Evolutionary conservation across 2,797 vertebrate genomes (phyloP), one percentile per base, ranked within the genome.

Genomic region (Galago senegalensis): DNA sequence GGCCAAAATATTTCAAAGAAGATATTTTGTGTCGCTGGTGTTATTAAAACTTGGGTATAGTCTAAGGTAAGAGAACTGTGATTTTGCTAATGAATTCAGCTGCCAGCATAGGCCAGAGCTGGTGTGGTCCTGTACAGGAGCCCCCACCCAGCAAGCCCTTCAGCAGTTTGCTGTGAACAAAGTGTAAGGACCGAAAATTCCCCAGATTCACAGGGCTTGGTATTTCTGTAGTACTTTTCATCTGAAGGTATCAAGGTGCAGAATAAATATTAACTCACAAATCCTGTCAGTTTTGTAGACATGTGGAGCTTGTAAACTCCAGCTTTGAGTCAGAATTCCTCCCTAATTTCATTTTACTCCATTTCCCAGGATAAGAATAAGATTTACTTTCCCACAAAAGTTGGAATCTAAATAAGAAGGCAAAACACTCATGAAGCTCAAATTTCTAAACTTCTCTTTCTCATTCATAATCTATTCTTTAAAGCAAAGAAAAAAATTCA

Each of bases 221-320:
- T 87, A 89, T 97, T 89, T 94, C 31, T 89, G 67, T 72, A 89
- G 53, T 53, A 67, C 86, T 87, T 95, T 80, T 82, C 83, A 92
- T 90, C 88, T 61, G 49, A 79, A 84, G 80, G 94, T 97, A 96
- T 89, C 97, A 97, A 97, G 95, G 95, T 93, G 34, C 96, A 97
- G 87, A 86, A 86, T 92, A 97, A 97, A 96, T 67, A 97, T 97
- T 97, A 98, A 98, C 97, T 89, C 37, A n/a, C 49, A 75, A 37
- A 61, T 75, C 31, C 37, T 82, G 70, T 94, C 67, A 65, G 60
- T 61, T 96, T 96, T 69, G 65, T 73, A 94, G 81, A 76, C 53
- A 87, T 70, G 90, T 79, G n/a, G 31, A 85, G 23, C 77, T 72
- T 87, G 37, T 58, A 93, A 94, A 96, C 23, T 85, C 75, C 37